Conservation (phyloP, 2,888 invertebrate species). For the Chelonus formosanus region DNA sequence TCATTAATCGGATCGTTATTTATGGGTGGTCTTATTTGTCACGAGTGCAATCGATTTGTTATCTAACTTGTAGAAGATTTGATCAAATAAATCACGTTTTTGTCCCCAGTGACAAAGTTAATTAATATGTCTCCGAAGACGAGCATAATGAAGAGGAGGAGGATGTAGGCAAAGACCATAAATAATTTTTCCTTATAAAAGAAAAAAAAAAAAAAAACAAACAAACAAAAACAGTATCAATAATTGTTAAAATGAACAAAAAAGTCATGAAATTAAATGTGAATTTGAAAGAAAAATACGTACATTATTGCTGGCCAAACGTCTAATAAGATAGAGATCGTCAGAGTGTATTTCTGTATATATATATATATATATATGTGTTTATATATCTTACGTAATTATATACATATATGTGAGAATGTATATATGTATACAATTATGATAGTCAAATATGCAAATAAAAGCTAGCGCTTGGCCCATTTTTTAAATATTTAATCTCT, state of each 20-base stretch:
- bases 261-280: constrained; percentile 28
- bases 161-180: constrained; percentile 18
- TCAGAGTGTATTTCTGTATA: constrained; percentile 38
- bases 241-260: constrained; percentile 25
- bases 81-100: constrained; percentile 8
- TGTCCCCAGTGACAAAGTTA: constrained; percentile 6
- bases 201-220: constrained; percentile 25
- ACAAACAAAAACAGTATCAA: constrained; percentile 18
- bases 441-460: constrained; percentile 41
- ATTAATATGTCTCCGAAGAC: constrained; percentile 8
- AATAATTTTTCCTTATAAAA: constrained; percentile 29
- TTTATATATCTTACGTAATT: constrained; percentile 31
- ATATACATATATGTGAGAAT: constrained; percentile 33
- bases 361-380: constrained; percentile 30
- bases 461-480: constrained; percentile 41
- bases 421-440: constrained; percentile 38
- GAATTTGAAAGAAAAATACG: constrained; percentile 29
- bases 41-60: constrained; percentile 11
- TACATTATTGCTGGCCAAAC: constrained; percentile 39
- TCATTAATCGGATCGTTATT: constrained; percentile 23
- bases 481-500: constrained; percentile 40
- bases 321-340: constrained; percentile 40
- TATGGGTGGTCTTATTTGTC: constrained; percentile 7
- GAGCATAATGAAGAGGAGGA: constrained; percentile 20
- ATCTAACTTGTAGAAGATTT: constrained; percentile 10